Conservation (phyloP, 2,888 invertebrate genomes). For the Spatulosminthurus flaviceps region DNA sequence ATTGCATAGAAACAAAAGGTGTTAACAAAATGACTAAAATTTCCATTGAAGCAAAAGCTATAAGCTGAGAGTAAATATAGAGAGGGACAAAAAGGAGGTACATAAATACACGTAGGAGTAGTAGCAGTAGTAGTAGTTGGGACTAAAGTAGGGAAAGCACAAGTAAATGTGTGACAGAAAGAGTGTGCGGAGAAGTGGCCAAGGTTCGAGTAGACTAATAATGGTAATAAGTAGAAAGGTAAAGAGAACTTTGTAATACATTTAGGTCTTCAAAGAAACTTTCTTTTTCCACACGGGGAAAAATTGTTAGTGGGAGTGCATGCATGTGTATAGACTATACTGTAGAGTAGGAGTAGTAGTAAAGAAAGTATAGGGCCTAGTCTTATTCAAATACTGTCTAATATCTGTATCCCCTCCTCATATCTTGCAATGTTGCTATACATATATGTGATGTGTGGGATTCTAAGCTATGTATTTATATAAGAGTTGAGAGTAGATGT, state of each 20-base stretch:
- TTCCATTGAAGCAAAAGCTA: not conserved
- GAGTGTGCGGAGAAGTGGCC: slow-evolving; percentile 3
- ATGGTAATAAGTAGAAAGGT: slow-evolving; percentile 41
- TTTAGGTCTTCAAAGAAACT: slow-evolving; percentile 43
- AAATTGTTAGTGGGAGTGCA: slow-evolving; percentile 8
- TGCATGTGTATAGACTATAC: not conserved
- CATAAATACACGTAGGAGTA: too few relatives aligned
- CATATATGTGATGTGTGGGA: not conserved
- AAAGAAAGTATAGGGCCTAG: not conserved
- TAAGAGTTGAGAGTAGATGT: not conserved
- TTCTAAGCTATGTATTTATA: not conserved
- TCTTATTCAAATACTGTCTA: slow-evolving; percentile 13
- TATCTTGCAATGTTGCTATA: not conserved
- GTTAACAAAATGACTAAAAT: slow-evolving; percentile 24
- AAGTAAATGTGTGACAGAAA: slow-evolving; percentile 22
- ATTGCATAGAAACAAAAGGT: slow-evolving; percentile 25
- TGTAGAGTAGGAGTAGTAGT: not conserved
- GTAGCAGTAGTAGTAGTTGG: not conserved
- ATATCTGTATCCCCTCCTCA: not conserved
- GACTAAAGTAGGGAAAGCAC: not conserved
- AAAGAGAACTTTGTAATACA: slow-evolving; percentile 39
- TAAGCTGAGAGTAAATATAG: not conserved
- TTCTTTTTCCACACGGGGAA: slow-evolving; percentile 1
- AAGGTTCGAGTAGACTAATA: slow-evolving; percentile 33
- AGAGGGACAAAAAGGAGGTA: not conserved